These are phyloP conservation scores for Eristalis tenax DNA, from an alignment of 2,888 invertebrate genomes.

Conservation along the genomic window DNA sequence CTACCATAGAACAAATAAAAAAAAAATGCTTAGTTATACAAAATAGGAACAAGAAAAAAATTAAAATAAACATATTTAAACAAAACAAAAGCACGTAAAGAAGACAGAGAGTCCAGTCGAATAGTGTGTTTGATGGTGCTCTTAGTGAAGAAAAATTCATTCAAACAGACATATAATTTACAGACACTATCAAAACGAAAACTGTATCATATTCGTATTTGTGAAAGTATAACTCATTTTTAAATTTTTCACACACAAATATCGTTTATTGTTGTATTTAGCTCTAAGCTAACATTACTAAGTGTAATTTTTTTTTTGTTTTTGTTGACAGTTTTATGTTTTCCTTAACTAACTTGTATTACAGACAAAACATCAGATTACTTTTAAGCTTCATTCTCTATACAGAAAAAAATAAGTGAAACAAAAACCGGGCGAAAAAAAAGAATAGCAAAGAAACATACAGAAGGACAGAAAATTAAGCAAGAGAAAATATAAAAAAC, in stretches of 20 bases:
- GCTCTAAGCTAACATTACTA: conserved; percentile 37
- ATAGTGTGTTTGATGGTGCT: conserved; percentile 50
- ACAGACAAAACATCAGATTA: conserved; percentile 60
- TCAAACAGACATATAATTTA: not conserved
- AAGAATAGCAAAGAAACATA: not conserved
- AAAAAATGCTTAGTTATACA: conserved; percentile 51
- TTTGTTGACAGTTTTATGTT: conserved; percentile 14
- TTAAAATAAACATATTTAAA: conserved; percentile 12
- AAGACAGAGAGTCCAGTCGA: conserved; percentile 30
- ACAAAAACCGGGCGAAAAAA: conserved; percentile 63
- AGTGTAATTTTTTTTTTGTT: conserved; percentile 42
- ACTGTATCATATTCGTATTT: conserved; percentile 32
- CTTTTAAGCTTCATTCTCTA: conserved; percentile 53
- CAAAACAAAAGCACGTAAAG: conserved; percentile 29
- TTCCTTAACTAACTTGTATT: conserved; percentile 38
- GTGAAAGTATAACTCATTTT: conserved; percentile 53
- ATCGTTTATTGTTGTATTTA: conserved; percentile 4
- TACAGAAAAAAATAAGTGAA: conserved; percentile 61
- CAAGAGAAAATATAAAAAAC: conserved; percentile 20
- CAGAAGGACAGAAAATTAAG: conserved; percentile 70
- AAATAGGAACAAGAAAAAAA: conserved; percentile 19
- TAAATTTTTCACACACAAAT: conserved; percentile 13
- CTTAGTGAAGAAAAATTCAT: conserved; percentile 20
- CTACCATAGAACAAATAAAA: conserved; percentile 45
- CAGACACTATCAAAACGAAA: conserved; percentile 32